phyloP scores from a whole-genome alignment of 1,140 invertebrate species.

The Polypedilum vanderplanki region DNA sequence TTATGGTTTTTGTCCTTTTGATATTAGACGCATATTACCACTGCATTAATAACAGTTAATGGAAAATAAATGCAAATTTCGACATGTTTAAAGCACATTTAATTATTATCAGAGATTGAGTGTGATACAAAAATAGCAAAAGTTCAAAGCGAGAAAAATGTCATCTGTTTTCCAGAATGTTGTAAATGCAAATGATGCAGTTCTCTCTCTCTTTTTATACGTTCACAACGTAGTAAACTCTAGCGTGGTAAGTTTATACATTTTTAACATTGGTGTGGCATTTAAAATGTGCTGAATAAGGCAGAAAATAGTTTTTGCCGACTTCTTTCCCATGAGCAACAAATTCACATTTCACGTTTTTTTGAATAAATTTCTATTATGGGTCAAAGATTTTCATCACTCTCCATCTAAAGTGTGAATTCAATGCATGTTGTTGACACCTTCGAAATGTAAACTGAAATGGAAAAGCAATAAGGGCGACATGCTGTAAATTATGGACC shows the following conservation, averaged over 20 bases:
- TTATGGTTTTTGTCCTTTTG: neutral
- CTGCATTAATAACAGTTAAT: conserved; percentile 3
- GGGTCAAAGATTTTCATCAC: too few species aligned
- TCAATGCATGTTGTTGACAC: too few species aligned
- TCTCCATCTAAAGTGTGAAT: too few species aligned
- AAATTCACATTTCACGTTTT: too few species aligned
- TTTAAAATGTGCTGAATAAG: too few species aligned
- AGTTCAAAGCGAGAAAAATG: neutral
- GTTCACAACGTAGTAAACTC: too few species aligned
- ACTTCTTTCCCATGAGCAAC: too few species aligned
- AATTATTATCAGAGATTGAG: neutral
- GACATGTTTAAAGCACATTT: neutral
- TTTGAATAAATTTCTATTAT: too few species aligned
- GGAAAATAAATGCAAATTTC: neutral
- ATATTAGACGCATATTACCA: neutral
- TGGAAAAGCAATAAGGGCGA: too few species aligned
- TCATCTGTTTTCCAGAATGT: conserved; percentile 10
- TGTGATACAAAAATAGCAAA: neutral
- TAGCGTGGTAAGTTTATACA: neutral
- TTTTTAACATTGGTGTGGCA: neutral
- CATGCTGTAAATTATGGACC: too few species aligned
- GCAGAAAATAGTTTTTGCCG: too few species aligned
- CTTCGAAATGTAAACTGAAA: too few species aligned
- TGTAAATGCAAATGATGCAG: neutral
- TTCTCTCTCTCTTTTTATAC: neutral